Percentiles rank a stretch among this genome's conserved stretches.
Evolutionary conservation across 2,113 vertebrate genomes (phyloP).

Genomic region (Penelope pileata): DNA sequence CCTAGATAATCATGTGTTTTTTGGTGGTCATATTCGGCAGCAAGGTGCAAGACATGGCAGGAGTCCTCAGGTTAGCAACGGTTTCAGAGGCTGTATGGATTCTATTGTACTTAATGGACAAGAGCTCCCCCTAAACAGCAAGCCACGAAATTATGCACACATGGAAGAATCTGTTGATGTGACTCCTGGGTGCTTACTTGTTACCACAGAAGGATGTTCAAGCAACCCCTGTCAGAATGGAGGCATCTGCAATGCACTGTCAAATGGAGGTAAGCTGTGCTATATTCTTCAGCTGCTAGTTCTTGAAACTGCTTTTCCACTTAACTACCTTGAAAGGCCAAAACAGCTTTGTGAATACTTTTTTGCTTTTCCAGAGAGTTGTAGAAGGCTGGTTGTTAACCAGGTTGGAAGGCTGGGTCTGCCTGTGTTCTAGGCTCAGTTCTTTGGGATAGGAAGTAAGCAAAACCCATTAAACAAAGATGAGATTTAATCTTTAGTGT

Average conservation of each 20-base stretch:
- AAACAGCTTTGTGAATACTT: neutral
- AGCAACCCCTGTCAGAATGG: constrained; percentile 93
- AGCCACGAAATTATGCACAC: constrained; percentile 81
- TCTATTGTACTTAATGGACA: constrained; percentile 89
- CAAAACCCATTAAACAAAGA: neutral
- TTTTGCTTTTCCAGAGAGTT: neutral
- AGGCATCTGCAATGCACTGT: constrained; percentile 84
- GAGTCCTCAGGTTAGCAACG: constrained; percentile 84
- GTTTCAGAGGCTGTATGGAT: constrained; percentile 93
- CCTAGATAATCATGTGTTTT: constrained; percentile 90
- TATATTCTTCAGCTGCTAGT: neutral
- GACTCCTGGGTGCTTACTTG: constrained; percentile 85
- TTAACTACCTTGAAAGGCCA: neutral
- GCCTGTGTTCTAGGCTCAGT: neutral
- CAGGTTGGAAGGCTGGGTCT: neutral
- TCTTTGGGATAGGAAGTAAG: neutral
- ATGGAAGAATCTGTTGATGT: constrained; percentile 91
- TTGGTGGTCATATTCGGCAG: constrained; percentile 91
- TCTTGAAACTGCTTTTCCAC: neutral
- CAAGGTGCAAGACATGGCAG: constrained; percentile 79
- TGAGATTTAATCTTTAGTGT: neutral
- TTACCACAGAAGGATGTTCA: constrained; percentile 84
- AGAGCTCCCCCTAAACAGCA: constrained; percentile 89
- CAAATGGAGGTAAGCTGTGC: constrained; percentile 84
- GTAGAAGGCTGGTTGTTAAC: neutral